A percentile compares a stretch with the other conserved stretches of the same genome.
These are phyloP conservation scores for Nebria ingens DNA, from an alignment of 1,140 invertebrate species.

Conservation along the genomic window DNA sequence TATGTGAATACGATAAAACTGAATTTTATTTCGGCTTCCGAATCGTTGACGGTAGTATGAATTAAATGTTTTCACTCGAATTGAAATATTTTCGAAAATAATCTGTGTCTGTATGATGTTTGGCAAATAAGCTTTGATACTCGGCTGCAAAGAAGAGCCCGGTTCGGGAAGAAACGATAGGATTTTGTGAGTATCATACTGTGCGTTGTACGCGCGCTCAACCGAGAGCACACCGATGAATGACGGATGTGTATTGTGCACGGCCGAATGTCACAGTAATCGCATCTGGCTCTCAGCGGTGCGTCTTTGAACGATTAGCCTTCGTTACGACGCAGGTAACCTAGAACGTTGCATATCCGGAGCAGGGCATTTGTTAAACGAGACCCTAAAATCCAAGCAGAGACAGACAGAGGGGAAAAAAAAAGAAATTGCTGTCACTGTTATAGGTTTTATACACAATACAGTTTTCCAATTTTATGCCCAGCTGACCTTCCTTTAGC, in stretches of 20 bases:
- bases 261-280: neutral
- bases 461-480: constrained; percentile 18
- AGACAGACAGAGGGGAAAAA: constrained; percentile 8
- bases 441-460: neutral
- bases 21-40: neutral
- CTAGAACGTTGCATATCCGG: neutral
- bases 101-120: neutral
- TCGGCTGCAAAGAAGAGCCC: too few species aligned
- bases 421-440: constrained; percentile 8
- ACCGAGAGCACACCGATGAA: neutral
- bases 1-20: neutral
- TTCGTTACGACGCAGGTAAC: constrained; percentile 2
- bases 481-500: constrained; percentile 17
- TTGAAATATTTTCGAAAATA: neutral
- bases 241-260: neutral
- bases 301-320: constrained; percentile 14
- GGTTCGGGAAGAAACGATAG: neutral
- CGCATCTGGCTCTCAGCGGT: constrained; percentile 10
- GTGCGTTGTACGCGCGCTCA: neutral
- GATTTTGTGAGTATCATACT: neutral
- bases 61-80: neutral
- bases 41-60: neutral
- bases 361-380: constrained; percentile 8
- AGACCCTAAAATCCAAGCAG: constrained; percentile 1
- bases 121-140: neutral